A percentile compares a stretch with the other conserved stretches of the same genome.
These are phyloP conservation scores for Mamestra brassicae DNA, from an alignment of 2,888 invertebrate species.

Conservation along the genomic window DNA sequence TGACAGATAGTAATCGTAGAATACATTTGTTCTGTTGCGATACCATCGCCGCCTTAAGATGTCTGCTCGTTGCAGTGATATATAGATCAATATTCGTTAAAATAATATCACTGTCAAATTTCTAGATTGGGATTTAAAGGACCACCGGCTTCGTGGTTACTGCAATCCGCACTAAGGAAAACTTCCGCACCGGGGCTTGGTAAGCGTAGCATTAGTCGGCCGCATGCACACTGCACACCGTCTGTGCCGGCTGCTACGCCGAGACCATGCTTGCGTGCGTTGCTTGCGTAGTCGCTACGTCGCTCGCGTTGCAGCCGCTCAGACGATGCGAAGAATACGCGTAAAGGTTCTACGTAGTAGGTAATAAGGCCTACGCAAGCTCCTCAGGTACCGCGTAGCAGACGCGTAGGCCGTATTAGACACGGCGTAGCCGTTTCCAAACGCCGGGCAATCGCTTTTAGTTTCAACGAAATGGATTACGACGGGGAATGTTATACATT, in stretches of 20 bases:
- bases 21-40: conserved; percentile 75
- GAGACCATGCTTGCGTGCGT: neutral
- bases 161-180: neutral
- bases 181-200: neutral
- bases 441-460: conserved; percentile 13
- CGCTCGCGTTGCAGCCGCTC: conserved; percentile 4
- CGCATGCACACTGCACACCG: neutral
- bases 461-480: neutral
- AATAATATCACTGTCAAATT: conserved; percentile 39
- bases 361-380: neutral
- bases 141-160: neutral
- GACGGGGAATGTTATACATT: neutral
- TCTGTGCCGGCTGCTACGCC: neutral
- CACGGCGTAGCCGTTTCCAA: conserved; percentile 15
- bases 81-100: conserved; percentile 47
- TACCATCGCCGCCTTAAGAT: conserved; percentile 75
- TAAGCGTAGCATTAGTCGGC: neutral
- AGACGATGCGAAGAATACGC: conserved; percentile 9
- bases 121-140: neutral
- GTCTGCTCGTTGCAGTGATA: conserved; percentile 47
- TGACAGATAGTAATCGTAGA: conserved; percentile 76
- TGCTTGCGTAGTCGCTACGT: conserved; percentile 4
- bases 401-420: neutral
- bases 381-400: conserved; percentile 17
- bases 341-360: conserved; percentile 21